phyloP scores from a whole-genome alignment of 2,113 vertebrate genomes.

The Corythoichthys haematopterus region DNA sequence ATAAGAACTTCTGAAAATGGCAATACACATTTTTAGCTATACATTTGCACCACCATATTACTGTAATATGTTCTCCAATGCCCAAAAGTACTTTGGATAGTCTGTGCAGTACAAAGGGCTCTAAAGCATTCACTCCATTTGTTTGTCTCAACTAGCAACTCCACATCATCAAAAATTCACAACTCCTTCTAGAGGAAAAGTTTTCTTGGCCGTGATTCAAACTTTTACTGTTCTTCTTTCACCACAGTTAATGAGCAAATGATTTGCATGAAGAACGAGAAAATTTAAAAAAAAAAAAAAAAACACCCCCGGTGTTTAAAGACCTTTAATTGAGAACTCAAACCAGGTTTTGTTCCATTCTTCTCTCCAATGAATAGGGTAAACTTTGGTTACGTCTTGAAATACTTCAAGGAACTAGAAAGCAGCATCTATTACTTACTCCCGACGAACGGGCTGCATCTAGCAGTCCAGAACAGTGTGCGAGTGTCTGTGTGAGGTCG shows the following conservation, averaged over 20 bases:
- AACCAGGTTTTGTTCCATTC: conserved; percentile 49
- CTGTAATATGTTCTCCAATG: neutral
- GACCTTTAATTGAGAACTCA: neutral
- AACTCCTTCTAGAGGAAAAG: neutral
- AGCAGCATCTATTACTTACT: too few relatives aligned
- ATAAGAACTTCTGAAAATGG: neutral
- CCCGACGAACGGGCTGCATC: conserved; percentile 18
- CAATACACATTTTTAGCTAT: neutral
- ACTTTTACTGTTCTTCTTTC: neutral
- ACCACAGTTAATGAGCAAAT: neutral
- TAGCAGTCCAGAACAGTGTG: conserved; percentile 24
- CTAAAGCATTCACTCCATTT: neutral
- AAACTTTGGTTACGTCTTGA: conserved; percentile 67
- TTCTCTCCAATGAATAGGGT: conserved; percentile 44
- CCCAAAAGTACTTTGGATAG: neutral
- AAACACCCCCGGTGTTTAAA: neutral
- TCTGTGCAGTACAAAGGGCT: neutral
- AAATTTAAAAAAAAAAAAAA: too few relatives aligned
- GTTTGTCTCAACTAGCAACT: neutral
- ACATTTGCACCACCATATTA: neutral
- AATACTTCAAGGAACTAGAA: conserved; percentile 49
- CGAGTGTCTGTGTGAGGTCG: neutral
- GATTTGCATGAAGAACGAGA: neutral
- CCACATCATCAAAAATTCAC: neutral
- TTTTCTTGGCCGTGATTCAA: neutral